phyloP scores from a whole-genome alignment of 2,113 vertebrate genomes.

The Alexandromys fortis region DNA sequence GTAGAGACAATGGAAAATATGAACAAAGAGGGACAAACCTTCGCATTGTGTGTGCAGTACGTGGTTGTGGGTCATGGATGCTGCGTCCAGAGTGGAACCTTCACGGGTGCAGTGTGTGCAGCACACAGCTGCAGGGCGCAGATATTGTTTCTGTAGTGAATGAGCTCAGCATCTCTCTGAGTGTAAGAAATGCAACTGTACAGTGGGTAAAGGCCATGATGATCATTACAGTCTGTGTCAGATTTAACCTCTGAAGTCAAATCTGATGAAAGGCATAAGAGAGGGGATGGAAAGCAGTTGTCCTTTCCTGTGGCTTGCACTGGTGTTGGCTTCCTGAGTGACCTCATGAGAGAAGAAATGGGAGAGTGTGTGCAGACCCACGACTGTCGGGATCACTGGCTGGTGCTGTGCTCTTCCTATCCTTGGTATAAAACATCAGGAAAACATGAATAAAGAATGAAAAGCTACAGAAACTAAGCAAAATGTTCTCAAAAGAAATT shows the following conservation, averaged over 20 bases:
- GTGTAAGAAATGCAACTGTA: background rate
- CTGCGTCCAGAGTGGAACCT: background rate
- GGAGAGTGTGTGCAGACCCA: background rate
- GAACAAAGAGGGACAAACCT: background rate
- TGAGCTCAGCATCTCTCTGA: background rate
- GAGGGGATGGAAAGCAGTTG: background rate
- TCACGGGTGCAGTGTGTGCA: background rate
- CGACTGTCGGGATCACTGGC: background rate
- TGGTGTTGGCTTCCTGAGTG: background rate
- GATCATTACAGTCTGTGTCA: background rate
- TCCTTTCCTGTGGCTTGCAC: background rate
- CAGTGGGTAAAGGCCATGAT: background rate
- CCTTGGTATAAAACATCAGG: background rate
- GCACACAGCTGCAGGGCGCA: background rate
- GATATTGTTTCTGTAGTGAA: background rate
- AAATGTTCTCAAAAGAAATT: background rate
- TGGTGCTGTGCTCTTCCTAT: background rate
- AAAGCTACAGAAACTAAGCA: background rate
- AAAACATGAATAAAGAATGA: constrained; percentile 10
- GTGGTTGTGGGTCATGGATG: background rate
- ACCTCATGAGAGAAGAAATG: constrained; percentile 5
- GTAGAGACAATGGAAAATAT: background rate
- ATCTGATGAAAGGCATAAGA: constrained; percentile 8
- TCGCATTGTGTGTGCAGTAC: background rate
- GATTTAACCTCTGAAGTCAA: background rate